phyloP scores from a whole-genome alignment of 1,140 invertebrate genomes.

The Pissodes strobi region DNA sequence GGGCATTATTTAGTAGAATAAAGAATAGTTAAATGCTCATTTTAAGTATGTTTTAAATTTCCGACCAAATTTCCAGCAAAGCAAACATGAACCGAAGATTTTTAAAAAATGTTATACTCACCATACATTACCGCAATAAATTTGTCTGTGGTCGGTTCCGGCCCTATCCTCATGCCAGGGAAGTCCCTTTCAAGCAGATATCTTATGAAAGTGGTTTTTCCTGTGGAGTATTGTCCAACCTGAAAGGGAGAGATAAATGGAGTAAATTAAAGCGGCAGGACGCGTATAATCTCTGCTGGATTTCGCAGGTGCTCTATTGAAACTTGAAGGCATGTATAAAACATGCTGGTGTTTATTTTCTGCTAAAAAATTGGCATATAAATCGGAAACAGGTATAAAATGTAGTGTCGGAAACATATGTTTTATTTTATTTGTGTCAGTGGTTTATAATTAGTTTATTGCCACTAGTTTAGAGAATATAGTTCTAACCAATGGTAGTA shows the following conservation, averaged over 20 bases:
- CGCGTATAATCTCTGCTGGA: slow-evolving; percentile 15
- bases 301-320: slow-evolving; percentile 11
- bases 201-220: slow-evolving; percentile 76
- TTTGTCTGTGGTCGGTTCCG: slow-evolving; percentile 71
- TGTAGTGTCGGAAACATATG: neutral
- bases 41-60: too few relatives aligned
- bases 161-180: slow-evolving; percentile 67
- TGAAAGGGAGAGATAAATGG: slow-evolving; percentile 68
- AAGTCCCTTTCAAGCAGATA: slow-evolving; percentile 69
- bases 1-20: too few relatives aligned
- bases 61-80: too few relatives aligned
- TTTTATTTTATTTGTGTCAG: neutral
- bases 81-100: too few relatives aligned
- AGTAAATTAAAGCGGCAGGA: slow-evolving; percentile 18
- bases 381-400: too few relatives aligned
- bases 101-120: slow-evolving; percentile 52
- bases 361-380: neutral
- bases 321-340: slow-evolving; percentile 11
- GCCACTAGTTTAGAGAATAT: too few relatives aligned
- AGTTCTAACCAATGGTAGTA: too few relatives aligned
- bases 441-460: too few relatives aligned
- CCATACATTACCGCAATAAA: slow-evolving; percentile 74
- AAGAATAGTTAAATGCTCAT: too few relatives aligned
- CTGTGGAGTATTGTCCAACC: slow-evolving; percentile 77
- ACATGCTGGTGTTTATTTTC: slow-evolving; percentile 7